These are phyloP conservation scores for Fulmarus glacialis DNA, from an alignment of 2,113 vertebrate species.

Conservation along the genomic window DNA sequence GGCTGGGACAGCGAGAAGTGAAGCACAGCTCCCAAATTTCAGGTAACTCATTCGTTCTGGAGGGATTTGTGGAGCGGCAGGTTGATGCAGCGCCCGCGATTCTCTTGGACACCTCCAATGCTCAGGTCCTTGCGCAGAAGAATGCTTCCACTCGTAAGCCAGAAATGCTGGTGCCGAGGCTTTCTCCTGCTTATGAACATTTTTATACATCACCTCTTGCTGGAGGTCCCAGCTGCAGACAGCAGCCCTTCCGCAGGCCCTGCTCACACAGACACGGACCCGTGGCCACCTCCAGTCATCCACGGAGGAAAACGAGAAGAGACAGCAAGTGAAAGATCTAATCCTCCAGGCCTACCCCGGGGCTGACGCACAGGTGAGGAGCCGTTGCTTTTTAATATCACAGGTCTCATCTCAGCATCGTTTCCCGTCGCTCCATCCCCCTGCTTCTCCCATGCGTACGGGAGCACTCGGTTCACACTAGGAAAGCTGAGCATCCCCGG, in stretches of 20 bases:
- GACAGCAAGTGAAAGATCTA: not conserved
- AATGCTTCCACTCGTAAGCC: not conserved
- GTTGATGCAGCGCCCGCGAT: accelerated
- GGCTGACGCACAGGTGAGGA: not conserved
- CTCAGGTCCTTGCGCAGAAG: not conserved
- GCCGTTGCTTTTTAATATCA: not conserved
- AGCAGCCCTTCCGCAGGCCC: not conserved
- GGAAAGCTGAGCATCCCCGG: not conserved
- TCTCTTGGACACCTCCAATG: not conserved
- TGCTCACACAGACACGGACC: accelerated
- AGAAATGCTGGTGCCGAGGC: not conserved
- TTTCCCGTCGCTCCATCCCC: not conserved
- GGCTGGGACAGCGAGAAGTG: not conserved
- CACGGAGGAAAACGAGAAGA: not conserved
- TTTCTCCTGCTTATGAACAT: not conserved
- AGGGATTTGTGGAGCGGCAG: accelerated
- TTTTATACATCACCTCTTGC: not conserved
- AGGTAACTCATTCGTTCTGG: accelerated
- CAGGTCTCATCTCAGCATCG: not conserved
- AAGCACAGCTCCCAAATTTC: not conserved
- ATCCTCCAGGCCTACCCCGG: not conserved
- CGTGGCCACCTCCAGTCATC: not conserved
- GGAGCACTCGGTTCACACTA: not conserved
- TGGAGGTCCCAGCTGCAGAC: not conserved
- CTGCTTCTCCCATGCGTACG: accelerated